Base-by-base conservation (phyloP, 1,140 invertebrate species). In the Bombyx mori region DNA sequence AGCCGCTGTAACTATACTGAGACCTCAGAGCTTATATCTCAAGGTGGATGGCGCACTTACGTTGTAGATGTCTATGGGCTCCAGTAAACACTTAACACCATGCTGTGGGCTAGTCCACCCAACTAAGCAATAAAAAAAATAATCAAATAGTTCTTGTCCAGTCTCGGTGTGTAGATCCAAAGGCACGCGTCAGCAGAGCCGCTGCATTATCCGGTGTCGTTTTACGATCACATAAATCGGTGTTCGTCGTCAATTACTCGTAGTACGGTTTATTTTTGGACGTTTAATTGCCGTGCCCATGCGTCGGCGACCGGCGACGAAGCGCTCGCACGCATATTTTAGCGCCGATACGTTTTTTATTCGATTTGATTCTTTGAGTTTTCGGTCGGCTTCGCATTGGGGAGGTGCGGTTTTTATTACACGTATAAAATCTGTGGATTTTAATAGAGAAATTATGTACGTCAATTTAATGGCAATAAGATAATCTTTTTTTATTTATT, bases 261-360 rank as follows among this genome's bases (percentile, higher is more conserved):
- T 63, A 62, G 60, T 63, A 62, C 59, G 57, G 60, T 73, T 69
- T 82, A 82, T 82, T 82, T 79, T 62, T 60, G 77, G 68, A 71
- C 57, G 71, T 79, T 82, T 82, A 82, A 82, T 82, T 82, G 67
- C 72, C 54, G 48, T 61, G 68, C 59, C 61, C 71, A 67, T 65
- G 69, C 75, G 68, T 70, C 65, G 68, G 52, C 61, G 65, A 61
- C 50, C 50, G 59, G 52, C 50, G 45, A 56, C 57, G 50, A 58
- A 52, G 47, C 58, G 54, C 57, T 53, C 12, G 12, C 57, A 58
- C 56, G 60, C 60, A 65, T 60, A 62, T 65, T 48, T 48, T 26
- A 26, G 49, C n/a, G 26, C 54, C 45, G 54, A 56, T 56, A 42
- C 7, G 26, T 42, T 52, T 10, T 51, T 22, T 51, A 52, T 52